Percentiles rank a stretch among this genome's conserved stretches.
These are phyloP conservation scores for Poeciliopsis occidentalis DNA, from an alignment of 2,113 vertebrate species.

Conservation along the genomic window DNA sequence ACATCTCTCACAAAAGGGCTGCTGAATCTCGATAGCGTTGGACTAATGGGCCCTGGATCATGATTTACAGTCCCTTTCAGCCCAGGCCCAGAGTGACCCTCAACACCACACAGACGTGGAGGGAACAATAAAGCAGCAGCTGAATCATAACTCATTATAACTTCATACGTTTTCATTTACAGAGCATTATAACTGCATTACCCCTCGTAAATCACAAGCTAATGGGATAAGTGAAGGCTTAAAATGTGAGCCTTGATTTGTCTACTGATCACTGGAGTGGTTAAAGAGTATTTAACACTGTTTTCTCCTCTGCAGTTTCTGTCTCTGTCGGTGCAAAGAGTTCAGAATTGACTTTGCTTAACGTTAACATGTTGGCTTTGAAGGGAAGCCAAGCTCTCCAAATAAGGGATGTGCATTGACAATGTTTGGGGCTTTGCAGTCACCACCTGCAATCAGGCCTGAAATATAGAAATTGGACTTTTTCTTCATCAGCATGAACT, in stretches of 20 bases:
- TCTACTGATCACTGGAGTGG: constrained; percentile 48
- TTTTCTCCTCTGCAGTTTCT: constrained; percentile 6
- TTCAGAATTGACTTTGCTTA: neutral
- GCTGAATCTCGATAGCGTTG: constrained; percentile 43
- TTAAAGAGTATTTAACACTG: constrained; percentile 29
- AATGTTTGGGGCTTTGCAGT: neutral
- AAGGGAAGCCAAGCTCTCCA: neutral
- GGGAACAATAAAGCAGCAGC: constrained; percentile 48
- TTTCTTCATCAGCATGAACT: neutral
- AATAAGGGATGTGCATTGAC: neutral
- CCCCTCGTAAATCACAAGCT: constrained; percentile 59
- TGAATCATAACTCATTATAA: constrained; percentile 66
- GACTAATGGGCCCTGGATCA: constrained; percentile 23
- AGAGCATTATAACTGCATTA: constrained; percentile 50
- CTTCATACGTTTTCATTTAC: constrained; percentile 66
- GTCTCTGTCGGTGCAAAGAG: neutral
- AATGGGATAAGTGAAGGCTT: constrained; percentile 51
- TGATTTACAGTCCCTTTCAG: constrained; percentile 60
- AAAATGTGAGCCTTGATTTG: constrained; percentile 42
- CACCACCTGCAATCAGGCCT: neutral
- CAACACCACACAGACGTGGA: constrained; percentile 33
- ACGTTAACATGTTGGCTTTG: neutral
- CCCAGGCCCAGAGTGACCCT: constrained; percentile 52
- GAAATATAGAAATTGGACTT: neutral
- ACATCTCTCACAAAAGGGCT: constrained; percentile 40